Conservation (phyloP, 2,797 vertebrate species). For the Mus minutoides region DNA sequence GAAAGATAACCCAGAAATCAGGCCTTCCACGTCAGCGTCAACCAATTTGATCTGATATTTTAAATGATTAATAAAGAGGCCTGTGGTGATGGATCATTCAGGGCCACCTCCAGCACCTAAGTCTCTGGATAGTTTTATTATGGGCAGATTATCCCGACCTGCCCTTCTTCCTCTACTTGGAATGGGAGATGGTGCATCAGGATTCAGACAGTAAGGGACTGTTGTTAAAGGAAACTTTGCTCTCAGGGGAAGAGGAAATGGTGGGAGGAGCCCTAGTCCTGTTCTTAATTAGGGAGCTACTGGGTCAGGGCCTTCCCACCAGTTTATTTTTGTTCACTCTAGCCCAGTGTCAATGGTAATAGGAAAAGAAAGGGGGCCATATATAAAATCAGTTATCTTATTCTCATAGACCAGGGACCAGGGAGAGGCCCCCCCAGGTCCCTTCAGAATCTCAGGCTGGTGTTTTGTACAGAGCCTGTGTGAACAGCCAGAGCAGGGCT, state of each 20-base stretch:
- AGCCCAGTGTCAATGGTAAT: neutral
- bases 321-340: conserved; percentile 34
- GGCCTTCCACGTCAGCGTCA: conserved; percentile 12
- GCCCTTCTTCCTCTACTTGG: neutral
- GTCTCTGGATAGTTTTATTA: neutral
- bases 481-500: neutral
- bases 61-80: conserved; percentile 15
- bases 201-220: conserved; percentile 9
- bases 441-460: neutral
- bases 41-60: conserved; percentile 40
- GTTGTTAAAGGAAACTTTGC: neutral
- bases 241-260: neutral
- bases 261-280: neutral
- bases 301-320: conserved; percentile 23
- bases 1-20: conserved; percentile 1
- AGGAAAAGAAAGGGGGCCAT: neutral
- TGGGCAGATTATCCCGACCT: conserved; percentile 23
- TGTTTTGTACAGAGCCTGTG: neutral
- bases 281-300: neutral
- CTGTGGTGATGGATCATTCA: neutral
- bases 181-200: neutral
- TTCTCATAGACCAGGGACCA: neutral
- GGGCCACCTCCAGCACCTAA: neutral
- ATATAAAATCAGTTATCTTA: neutral
- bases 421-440: neutral